Evolutionary conservation across 2,113 vertebrate species (phyloP), one percentile per base, ranked within the genome.

Genomic region (Zonotrichia leucophrys): DNA sequence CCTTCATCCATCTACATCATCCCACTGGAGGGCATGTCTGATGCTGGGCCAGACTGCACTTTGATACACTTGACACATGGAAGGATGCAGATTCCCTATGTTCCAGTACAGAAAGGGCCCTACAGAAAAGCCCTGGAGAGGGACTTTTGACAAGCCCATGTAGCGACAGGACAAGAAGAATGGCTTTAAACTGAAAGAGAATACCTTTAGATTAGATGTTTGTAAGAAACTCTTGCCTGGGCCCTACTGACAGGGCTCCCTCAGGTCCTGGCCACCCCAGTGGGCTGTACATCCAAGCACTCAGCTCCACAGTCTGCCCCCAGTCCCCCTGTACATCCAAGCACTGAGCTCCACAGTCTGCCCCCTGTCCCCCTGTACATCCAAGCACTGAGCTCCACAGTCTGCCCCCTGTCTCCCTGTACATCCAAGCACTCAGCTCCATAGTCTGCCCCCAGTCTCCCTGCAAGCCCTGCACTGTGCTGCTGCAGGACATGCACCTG

Each of bases 1-100:
- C 5, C 23, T 83, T 41, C 24, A 30, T 55, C 15, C 25, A 11
- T 42, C 31, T 56, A 27, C 22, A 81, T 11, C 14, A 35, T 37
- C 27, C 55, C 46, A 30, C 35, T 0, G 0, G 25, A 39, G 55
- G 16, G 21, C 19, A 2, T 6, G 2, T 33, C 50, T 77, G 41
- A 3, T 52, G 12, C 55, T 44, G 37, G 25, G 33, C 27, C 55
- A 73, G 44, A 9, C 10, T 64, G 33, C 35, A 3, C 33, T 62
- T 67, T 2, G 15, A 23, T 52, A 46, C 37, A 7, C 27, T 68
- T 59, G 18, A 27, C 27, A 33, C 2, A 0, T 19, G 39, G 25
- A 49, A 66, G 78, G 59, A 33, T 27, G 9, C 5, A 70, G n/a
- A 60, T 18, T 7, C 19, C 6, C 11, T 35, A 5, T 9, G 8